Evolutionary conservation across 2,797 vertebrate genomes (phyloP).

Genomic region (Microctenopoma lineatum): DNA sequence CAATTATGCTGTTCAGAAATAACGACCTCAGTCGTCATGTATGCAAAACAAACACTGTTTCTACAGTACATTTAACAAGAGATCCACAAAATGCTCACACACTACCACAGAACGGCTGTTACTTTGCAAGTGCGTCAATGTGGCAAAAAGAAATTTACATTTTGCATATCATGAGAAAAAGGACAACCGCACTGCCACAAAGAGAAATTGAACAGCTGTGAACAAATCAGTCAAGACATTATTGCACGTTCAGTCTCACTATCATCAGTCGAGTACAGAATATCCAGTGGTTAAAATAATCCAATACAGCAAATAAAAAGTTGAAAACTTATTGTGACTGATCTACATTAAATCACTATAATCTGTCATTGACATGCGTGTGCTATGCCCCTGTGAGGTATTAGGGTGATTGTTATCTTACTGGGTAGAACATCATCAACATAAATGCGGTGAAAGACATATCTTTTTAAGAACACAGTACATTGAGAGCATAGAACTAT

Average conservation of each 20-base stretch:
- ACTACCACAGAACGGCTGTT: constrained; percentile 47
- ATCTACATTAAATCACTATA: constrained; percentile 2
- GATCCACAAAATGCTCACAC: constrained; percentile 37
- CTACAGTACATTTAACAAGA: constrained; percentile 19
- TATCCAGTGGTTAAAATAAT: not conserved
- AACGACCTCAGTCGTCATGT: constrained; percentile 27
- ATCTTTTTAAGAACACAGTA: not conserved
- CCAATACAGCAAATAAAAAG: not conserved
- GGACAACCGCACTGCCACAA: constrained; percentile 43
- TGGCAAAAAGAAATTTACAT: constrained; percentile 58
- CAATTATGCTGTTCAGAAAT: constrained; percentile 3
- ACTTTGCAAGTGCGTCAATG: constrained; percentile 76
- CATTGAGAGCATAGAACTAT: not conserved
- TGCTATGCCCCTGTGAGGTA: constrained; percentile 21
- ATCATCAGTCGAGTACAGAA: not conserved
- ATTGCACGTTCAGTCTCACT: constrained; percentile 2
- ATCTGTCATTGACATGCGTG: not conserved
- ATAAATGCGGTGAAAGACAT: not conserved
- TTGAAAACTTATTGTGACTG: not conserved
- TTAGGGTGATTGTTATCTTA: constrained; percentile 10
- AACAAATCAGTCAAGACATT: constrained; percentile 8
- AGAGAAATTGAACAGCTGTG: constrained; percentile 32
- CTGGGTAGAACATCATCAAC: not conserved
- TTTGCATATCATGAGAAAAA: constrained; percentile 50
- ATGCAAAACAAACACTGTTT: constrained; percentile 42